Evolutionary conservation across 2,113 vertebrate species (phyloP).

Genomic region (Antennarius striatus): DNA sequence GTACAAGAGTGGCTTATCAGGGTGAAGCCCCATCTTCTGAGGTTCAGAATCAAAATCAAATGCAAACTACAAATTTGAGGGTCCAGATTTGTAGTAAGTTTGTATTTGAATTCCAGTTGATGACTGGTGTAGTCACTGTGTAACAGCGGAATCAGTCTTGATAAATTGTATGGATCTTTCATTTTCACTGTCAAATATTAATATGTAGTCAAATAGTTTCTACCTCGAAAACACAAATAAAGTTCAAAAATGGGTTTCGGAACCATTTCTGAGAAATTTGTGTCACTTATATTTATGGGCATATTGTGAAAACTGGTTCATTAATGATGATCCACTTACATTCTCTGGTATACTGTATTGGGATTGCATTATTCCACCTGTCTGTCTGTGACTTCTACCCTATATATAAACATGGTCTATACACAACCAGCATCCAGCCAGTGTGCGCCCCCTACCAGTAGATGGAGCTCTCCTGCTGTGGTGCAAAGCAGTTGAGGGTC

Average conservation of each 20-base stretch:
- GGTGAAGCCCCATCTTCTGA: background rate
- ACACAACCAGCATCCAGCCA: background rate
- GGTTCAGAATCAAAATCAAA: conserved; percentile 6
- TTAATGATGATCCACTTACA: too few relatives aligned
- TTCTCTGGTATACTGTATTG: too few relatives aligned
- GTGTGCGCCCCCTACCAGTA: conserved; percentile 8
- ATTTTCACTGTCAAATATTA: conserved; percentile 44
- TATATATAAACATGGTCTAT: too few relatives aligned
- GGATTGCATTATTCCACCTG: too few relatives aligned
- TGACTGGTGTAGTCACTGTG: background rate
- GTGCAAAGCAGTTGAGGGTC: too few relatives aligned
- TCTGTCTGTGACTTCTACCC: too few relatives aligned
- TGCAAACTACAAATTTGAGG: background rate
- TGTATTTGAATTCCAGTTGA: conserved; percentile 17
- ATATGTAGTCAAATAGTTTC: conserved; percentile 15
- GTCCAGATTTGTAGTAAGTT: background rate
- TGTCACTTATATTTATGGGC: background rate
- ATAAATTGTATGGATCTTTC: conserved; percentile 36
- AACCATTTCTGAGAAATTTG: background rate
- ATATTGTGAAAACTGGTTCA: too few relatives aligned
- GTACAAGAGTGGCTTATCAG: conserved; percentile 30
- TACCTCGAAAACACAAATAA: conserved; percentile 59
- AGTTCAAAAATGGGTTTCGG: conserved; percentile 18
- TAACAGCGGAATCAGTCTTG: background rate
- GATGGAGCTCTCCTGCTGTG: conserved; percentile 24